Conservation (phyloP, 2,797 vertebrate species). For the Thamnophis elegans region DNA sequence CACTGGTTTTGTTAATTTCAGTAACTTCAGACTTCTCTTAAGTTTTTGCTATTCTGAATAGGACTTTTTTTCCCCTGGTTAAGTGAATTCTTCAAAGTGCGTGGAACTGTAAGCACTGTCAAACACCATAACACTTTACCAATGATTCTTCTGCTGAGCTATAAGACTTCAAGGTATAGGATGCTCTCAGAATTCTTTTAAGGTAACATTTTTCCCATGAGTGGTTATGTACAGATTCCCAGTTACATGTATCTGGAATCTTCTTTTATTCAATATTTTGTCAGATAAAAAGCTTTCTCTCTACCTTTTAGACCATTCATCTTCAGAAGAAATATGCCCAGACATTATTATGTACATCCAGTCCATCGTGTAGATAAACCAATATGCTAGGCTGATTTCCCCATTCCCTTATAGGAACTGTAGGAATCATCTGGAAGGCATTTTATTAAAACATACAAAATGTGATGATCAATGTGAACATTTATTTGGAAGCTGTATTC, state of each 20-base stretch:
- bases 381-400: background rate
- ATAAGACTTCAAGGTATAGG: background rate
- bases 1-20: slow-evolving; percentile 24
- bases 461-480: background rate
- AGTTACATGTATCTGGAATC: background rate
- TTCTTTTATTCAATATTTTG: background rate
- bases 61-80: background rate
- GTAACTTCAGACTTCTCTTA: slow-evolving; percentile 8
- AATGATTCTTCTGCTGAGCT: background rate
- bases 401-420: background rate
- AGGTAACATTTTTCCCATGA: background rate
- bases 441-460: background rate
- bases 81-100: slow-evolving; percentile 2
- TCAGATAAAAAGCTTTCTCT: background rate
- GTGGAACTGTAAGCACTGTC: background rate
- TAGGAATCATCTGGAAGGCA: background rate
- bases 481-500: background rate
- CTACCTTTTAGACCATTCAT: background rate
- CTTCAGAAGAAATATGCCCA: background rate
- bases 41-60: slow-evolving; percentile 1
- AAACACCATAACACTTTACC: background rate
- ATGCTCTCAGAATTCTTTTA: background rate
- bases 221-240: background rate
- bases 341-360: background rate
- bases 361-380: background rate